phyloP scores from a whole-genome alignment of 2,797 vertebrate species.

The Micromesistius poutassou region DNA sequence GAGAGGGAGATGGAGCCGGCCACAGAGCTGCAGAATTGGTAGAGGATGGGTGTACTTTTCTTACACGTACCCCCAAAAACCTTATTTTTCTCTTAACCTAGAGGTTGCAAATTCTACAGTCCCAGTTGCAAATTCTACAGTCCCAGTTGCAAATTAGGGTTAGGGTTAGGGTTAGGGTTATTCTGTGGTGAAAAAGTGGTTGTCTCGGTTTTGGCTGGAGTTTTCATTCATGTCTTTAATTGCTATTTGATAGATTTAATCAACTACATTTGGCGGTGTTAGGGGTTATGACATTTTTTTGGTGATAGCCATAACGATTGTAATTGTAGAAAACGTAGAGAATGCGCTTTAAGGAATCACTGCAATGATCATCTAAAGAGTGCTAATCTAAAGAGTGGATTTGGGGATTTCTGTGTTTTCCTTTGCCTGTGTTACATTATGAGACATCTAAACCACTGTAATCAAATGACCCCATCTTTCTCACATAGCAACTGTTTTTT shows the following conservation, averaged over 20 bases:
- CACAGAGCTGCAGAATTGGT: too few relatives aligned
- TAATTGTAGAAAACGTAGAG: too few relatives aligned
- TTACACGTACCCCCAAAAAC: too few relatives aligned
- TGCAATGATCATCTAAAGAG: neutral
- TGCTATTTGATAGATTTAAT: neutral
- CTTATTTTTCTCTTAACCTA: too few relatives aligned
- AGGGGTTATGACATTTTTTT: too few relatives aligned
- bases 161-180: too few relatives aligned
- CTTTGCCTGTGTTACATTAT: neutral
- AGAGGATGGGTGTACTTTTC: too few relatives aligned
- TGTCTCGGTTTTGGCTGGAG: neutral
- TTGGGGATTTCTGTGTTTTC: neutral
- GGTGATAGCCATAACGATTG: too few relatives aligned
- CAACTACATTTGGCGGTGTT: neutral
- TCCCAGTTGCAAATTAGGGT: neutral
- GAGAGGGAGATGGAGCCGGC: too few relatives aligned
- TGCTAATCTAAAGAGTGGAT: neutral
- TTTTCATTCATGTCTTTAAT: neutral
- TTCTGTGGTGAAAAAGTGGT: neutral
- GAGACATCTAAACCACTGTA: neutral
- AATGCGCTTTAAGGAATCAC: neutral
- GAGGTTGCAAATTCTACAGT: too few relatives aligned
- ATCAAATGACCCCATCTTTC: neutral
- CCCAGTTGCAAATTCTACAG: too few relatives aligned
- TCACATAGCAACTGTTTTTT: neutral